phyloP scores from a whole-genome alignment of 1,140 invertebrate genomes.

The Ceratoteleas bidentatus region DNA sequence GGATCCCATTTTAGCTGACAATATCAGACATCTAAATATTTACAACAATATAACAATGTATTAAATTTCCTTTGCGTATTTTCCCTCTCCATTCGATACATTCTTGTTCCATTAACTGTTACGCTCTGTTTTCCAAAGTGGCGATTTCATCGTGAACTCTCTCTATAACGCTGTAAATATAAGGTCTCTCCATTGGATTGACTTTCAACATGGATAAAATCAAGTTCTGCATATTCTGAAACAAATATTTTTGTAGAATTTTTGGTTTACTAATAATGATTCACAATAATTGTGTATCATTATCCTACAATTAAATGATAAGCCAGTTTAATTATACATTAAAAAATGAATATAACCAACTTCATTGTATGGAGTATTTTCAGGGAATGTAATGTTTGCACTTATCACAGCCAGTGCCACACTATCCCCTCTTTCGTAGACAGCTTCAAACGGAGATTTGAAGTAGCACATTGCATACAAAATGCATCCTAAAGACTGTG shows the following conservation, averaged over 20 bases:
- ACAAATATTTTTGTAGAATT: constrained; percentile 18
- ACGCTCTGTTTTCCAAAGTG: constrained; percentile 82
- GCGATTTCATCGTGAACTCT: constrained; percentile 82
- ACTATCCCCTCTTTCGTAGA: constrained; percentile 93
- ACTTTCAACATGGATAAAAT: constrained; percentile 88
- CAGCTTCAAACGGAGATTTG: constrained; percentile 92
- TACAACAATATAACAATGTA: too few species aligned
- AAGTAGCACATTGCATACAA: constrained; percentile 93
- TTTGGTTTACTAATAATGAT: too few species aligned
- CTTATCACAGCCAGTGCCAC: constrained; percentile 92
- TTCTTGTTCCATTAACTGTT: constrained; percentile 20
- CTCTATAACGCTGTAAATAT: constrained; percentile 86
- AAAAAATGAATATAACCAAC: constrained; percentile 72
- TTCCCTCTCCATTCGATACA: too few species aligned
- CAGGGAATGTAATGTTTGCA: constrained; percentile 88
- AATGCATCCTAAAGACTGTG: constrained; percentile 93
- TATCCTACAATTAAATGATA: not conserved
- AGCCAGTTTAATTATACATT: not conserved
- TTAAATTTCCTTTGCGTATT: too few species aligned
- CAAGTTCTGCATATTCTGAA: constrained; percentile 86
- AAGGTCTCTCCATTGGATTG: constrained; percentile 89
- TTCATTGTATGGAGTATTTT: constrained; percentile 85
- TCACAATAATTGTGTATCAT: too few species aligned
- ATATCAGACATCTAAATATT: too few species aligned
- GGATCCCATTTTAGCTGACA: too few species aligned